Conservation (phyloP, 2,888 invertebrate genomes). For the Pegoplata infirma region DNA sequence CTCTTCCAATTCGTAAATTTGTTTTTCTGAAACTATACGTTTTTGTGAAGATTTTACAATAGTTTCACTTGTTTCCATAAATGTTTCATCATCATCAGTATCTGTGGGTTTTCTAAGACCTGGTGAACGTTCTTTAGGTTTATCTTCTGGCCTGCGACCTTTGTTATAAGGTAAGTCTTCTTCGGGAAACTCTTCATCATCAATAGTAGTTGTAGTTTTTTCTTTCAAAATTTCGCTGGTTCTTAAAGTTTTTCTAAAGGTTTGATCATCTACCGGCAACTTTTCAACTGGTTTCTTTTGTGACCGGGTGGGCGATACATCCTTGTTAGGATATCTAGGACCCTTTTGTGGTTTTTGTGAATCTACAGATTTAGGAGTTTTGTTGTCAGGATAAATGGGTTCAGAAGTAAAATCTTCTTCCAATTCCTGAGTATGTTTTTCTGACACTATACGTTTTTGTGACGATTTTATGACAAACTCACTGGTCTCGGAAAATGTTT, state of each 20-base stretch:
- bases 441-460: neutral
- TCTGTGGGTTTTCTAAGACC: neutral
- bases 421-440: neutral
- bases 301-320: neutral
- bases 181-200: neutral
- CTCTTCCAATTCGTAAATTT: neutral
- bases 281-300: neutral
- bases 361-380: neutral
- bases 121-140: neutral
- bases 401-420: neutral
- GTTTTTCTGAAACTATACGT: neutral
- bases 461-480: neutral
- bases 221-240: neutral
- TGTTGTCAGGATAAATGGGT: neutral
- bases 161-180: neutral
- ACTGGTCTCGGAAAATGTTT: neutral
- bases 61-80: constrained; percentile 11
- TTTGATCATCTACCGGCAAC: neutral
- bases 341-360: neutral
- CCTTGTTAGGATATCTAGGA: constrained; percentile 4
- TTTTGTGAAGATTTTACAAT: constrained; percentile 4
- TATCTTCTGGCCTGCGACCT: neutral
- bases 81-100: constrained; percentile 13
- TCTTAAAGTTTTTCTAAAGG: constrained; percentile 1
- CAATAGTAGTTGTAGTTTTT: neutral